A percentile compares a stretch with the other conserved stretches of the same genome.
These are phyloP conservation scores for Ictalurus furcatus DNA, from an alignment of 2,113 vertebrate species.

Conservation along the genomic window DNA sequence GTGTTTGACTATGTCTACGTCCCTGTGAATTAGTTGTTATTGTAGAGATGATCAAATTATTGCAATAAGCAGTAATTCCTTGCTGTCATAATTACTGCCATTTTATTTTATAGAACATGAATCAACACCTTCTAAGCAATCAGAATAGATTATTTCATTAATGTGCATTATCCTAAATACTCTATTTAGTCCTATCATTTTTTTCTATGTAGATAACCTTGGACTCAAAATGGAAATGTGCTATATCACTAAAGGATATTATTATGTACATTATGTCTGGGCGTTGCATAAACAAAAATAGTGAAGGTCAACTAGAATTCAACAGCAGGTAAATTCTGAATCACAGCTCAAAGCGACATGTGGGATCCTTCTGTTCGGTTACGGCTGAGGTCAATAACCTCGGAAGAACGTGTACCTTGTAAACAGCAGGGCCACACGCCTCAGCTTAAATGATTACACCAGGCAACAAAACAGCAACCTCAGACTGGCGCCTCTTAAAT, in stretches of 20 bases:
- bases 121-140: background rate
- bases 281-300: background rate
- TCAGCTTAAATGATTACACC: background rate
- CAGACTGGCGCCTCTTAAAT: conserved; percentile 66
- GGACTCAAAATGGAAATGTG: background rate
- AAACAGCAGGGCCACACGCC: conserved; percentile 23
- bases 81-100: background rate
- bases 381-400: conserved; percentile 22
- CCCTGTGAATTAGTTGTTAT: background rate
- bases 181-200: background rate
- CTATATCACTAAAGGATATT: background rate
- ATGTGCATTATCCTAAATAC: background rate
- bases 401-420: conserved; percentile 34
- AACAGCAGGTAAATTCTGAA: conserved; percentile 8
- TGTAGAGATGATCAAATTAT: background rate
- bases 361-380: background rate
- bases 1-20: background rate
- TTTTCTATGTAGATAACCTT: background rate
- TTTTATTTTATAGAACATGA: background rate
- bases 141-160: background rate
- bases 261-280: background rate
- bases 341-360: background rate
- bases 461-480: conserved; percentile 65
- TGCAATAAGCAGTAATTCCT: background rate
- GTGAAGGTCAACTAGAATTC: background rate